These are phyloP conservation scores for Temnopleurus reevesii DNA, from an alignment of 53 echinoderm and acorn worm species.

Conservation along the genomic window DNA sequence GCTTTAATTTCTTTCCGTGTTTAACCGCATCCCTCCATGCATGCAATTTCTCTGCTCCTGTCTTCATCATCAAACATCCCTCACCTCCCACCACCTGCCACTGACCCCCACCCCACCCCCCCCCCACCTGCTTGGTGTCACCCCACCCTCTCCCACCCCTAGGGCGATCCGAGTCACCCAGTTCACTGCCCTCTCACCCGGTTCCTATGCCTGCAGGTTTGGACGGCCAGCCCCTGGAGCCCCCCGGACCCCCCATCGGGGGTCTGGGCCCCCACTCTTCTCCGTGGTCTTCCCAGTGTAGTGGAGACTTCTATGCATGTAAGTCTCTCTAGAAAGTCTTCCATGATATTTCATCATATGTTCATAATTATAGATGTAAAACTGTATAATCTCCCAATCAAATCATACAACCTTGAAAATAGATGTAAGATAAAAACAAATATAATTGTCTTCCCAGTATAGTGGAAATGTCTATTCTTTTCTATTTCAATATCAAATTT, in stretches of 20 bases:
- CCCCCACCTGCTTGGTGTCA: background rate
- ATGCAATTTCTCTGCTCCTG: background rate
- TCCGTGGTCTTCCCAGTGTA: conserved; percentile 66
- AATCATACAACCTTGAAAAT: no score
- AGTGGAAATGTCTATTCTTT: no score
- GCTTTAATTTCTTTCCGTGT: no score
- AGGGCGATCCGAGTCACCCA: conserved; percentile 88
- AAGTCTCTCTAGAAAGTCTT: conserved; percentile 26
- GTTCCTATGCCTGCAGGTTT: conserved; percentile 63
- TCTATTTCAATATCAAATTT: no score
- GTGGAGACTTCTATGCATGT: conserved; percentile 67
- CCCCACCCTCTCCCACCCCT: background rate
- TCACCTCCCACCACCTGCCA: background rate
- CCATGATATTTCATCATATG: background rate
- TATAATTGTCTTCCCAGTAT: no score
- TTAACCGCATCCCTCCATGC: no score
- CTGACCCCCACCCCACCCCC: background rate
- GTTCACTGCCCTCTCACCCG: conserved; percentile 76
- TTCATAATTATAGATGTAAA: no score
- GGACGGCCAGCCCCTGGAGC: conserved; percentile 20
- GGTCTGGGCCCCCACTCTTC: conserved; percentile 56
- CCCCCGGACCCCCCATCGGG: conserved; percentile 14
- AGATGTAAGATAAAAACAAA: no score
- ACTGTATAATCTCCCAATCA: no score
- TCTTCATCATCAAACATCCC: background rate